Conservation (phyloP, 2,113 vertebrate species). For the Nansenia antarctica region DNA sequence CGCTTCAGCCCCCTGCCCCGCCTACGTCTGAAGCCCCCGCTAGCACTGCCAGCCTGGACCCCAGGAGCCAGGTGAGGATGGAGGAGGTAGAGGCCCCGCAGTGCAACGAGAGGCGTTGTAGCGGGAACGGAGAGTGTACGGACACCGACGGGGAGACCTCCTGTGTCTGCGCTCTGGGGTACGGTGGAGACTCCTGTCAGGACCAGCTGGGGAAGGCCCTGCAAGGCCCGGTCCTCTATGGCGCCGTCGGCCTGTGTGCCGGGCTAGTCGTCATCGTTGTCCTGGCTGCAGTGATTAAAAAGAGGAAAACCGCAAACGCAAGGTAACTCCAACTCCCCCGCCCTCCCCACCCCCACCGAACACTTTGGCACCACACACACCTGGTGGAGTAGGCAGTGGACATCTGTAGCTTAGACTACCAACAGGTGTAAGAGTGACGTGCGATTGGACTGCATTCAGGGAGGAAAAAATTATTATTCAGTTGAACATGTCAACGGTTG, state of each 20-base stretch:
- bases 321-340: too few relatives aligned
- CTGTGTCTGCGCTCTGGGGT: conserved; percentile 76
- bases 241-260: conserved; percentile 42
- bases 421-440: too few relatives aligned
- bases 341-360: not conserved
- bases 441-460: not conserved
- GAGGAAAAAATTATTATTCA: not conserved
- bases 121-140: conserved; percentile 73
- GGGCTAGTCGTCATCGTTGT: conserved; percentile 61
- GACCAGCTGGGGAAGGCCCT: conserved; percentile 43
- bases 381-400: too few relatives aligned
- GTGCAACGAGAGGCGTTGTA: conserved; percentile 74
- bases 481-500: not conserved
- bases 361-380: not conserved
- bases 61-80: conserved; percentile 26
- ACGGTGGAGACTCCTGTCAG: conserved; percentile 77
- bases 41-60: conserved; percentile 12
- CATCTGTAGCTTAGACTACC: too few relatives aligned
- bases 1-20: not conserved
- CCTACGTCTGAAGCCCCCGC: not conserved
- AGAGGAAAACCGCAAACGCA: conserved; percentile 50
- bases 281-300: conserved; percentile 64
- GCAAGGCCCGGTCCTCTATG: conserved; percentile 62
- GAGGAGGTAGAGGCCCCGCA: conserved; percentile 60
- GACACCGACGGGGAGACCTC: conserved; percentile 35